Evolutionary conservation across 2,888 invertebrate species (phyloP), one percentile per base, ranked within the genome.

Genomic region (Hypsopygia costalis): DNA sequence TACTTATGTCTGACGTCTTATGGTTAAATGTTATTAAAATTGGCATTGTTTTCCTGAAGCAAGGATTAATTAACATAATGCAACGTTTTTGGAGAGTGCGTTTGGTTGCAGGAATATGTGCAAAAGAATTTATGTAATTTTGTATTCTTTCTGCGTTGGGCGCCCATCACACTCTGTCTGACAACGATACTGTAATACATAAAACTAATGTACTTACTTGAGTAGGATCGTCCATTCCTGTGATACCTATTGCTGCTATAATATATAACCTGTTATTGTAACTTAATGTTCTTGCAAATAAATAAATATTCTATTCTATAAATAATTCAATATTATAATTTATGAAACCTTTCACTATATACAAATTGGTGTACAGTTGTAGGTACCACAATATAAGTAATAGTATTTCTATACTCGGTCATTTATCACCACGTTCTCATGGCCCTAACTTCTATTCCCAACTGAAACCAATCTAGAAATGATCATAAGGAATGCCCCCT

Each of bases 11-110:
- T 42, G 36, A 33, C 28, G 40, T 40, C 38, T 46, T 51, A 53
- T 47, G 46, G 43, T 55, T 49, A 59, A 39, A 51, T 59, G 42
- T 55, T 54, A 62, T 75, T 81, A 87, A 87, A 87, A 87, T 87
- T 87, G 83, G 85, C 87, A 87, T 86, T 87, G 52, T 87, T 87
- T 87, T 87, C 86, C 86, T 75, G 58, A 85, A 83, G 85, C 83
- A 63, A 77, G 77, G 78, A 62, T 67, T 49, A 68, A 56, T 16
- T 16, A 16, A 16, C 16, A 69, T 73, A 73, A 77, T 70, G 74
- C 72, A 73, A 76, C 68, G 60, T 72, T 74, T 56, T 74, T 67
- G 81, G 74, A 76, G 58, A 55, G 86, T 87, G 87, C 86, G 61
- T 71, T 39, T 77, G 78, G 77, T 82, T 78, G 79, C 81, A 71